These are phyloP conservation scores for Falcunculus frontatus DNA, from an alignment of 2,113 vertebrate species.

Conservation along the genomic window DNA sequence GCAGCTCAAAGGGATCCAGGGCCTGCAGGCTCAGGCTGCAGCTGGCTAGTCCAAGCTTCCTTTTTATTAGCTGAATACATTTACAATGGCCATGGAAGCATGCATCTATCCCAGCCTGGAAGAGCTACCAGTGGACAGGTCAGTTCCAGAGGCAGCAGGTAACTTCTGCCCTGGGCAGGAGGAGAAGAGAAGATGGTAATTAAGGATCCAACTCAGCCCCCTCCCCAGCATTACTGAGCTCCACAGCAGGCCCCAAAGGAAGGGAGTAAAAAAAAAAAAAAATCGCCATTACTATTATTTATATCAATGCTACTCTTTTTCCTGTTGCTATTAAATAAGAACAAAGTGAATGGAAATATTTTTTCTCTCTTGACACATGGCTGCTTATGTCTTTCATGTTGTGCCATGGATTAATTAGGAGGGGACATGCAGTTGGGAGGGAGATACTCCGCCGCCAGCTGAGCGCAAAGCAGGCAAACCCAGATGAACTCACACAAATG, in stretches of 20 bases:
- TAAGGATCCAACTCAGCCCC: not conserved
- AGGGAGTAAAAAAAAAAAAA: not conserved
- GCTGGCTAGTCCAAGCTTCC: conserved; percentile 24
- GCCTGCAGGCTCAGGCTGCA: conserved; percentile 60
- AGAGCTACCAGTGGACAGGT: not conserved
- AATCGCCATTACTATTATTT: not conserved
- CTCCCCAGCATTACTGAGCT: not conserved
- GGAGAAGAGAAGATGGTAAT: not conserved
- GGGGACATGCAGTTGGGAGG: fast-evolving
- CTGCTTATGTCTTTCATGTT: not conserved
- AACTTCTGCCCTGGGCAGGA: not conserved
- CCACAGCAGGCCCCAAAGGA: not conserved
- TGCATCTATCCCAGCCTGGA: fast-evolving
- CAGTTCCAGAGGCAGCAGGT: not conserved
- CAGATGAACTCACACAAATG: not conserved
- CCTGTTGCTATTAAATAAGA: not conserved
- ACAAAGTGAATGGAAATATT: not conserved
- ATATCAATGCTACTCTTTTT: not conserved
- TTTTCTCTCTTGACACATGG: not conserved
- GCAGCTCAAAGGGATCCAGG: conserved; percentile 46
- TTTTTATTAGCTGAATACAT: not conserved
- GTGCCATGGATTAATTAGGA: not conserved
- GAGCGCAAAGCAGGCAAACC: not conserved
- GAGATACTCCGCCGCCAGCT: fast-evolving
- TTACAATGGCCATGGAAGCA: not conserved